Percentiles rank a stretch among this genome's conserved stretches.
These are phyloP conservation scores for Thaumatotibia leucotreta DNA, from an alignment of 1,140 invertebrate genomes.

Conservation along the genomic window DNA sequence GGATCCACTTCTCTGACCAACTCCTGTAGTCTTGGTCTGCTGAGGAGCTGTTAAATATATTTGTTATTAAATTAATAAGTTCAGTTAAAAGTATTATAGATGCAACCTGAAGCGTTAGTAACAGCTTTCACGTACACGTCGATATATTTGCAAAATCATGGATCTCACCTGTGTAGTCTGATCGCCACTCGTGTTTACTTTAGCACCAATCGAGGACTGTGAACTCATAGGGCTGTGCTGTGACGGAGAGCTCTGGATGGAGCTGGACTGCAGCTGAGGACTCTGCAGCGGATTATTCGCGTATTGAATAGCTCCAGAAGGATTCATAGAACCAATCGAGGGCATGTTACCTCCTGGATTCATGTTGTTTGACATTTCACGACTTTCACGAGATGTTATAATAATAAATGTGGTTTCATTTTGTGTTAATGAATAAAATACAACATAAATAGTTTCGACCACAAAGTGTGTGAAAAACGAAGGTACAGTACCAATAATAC, in stretches of 20 bases:
- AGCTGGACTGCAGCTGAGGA: slow-evolving; percentile 55
- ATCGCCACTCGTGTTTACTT: slow-evolving; percentile 48
- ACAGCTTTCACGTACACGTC: too few relatives aligned
- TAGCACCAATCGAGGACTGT: slow-evolving; percentile 48
- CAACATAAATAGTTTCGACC: too few relatives aligned
- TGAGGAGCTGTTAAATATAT: slow-evolving; percentile 71
- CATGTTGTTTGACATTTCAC: slow-evolving; percentile 39
- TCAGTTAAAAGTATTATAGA: too few relatives aligned
- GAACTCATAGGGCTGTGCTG: slow-evolving; percentile 76
- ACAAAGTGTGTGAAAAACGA: too few relatives aligned
- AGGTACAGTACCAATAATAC: too few relatives aligned
- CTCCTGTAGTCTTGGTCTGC: slow-evolving; percentile 91
- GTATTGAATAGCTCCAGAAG: slow-evolving; percentile 49
- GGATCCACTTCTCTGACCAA: slow-evolving; percentile 96
- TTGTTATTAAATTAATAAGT: neutral
- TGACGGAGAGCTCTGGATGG: slow-evolving; percentile 74
- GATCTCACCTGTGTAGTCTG: slow-evolving; percentile 51
- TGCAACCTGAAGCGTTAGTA: too few relatives aligned
- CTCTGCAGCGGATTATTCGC: slow-evolving; percentile 62
- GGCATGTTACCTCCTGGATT: slow-evolving; percentile 53
- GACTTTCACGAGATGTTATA: neutral
- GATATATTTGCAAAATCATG: neutral
- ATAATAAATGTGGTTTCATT: neutral
- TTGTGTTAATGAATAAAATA: too few relatives aligned
- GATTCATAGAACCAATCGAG: slow-evolving; percentile 48